These are phyloP conservation scores for Gallinago media DNA, from an alignment of 2,113 vertebrate species.

Conservation along the genomic window DNA sequence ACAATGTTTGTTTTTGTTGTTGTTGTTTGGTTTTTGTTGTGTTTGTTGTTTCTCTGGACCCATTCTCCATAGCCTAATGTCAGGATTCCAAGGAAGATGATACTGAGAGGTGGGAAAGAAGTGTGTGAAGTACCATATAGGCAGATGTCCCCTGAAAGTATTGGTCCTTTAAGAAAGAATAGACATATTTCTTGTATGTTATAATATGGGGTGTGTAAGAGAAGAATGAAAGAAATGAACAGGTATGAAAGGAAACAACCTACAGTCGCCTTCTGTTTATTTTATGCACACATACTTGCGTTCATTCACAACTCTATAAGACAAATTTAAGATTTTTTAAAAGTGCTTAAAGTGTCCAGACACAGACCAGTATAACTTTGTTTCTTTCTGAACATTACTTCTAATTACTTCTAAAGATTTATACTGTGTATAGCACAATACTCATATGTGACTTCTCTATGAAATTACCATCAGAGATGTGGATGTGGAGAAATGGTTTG, in stretches of 20 bases:
- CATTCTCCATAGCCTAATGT: not conserved
- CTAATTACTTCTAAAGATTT: not conserved
- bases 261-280: not conserved
- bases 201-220: not conserved
- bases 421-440: fast-evolving
- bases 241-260: not conserved
- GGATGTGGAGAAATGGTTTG: not conserved
- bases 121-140: not conserved
- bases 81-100: not conserved
- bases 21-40: no score
- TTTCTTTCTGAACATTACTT: not conserved
- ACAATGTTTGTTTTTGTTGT: not conserved
- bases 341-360: not conserved
- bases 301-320: not conserved
- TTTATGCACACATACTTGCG: not conserved
- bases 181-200: not conserved
- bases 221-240: not conserved
- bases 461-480: not conserved
- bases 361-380: not conserved
- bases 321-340: not conserved
- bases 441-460: not conserved
- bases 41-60: not conserved
- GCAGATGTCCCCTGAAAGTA: not conserved
- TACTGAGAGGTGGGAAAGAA: not conserved
- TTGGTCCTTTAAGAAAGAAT: not conserved